phyloP scores from a whole-genome alignment of 2,797 vertebrate species.

The Siniperca undulata region DNA sequence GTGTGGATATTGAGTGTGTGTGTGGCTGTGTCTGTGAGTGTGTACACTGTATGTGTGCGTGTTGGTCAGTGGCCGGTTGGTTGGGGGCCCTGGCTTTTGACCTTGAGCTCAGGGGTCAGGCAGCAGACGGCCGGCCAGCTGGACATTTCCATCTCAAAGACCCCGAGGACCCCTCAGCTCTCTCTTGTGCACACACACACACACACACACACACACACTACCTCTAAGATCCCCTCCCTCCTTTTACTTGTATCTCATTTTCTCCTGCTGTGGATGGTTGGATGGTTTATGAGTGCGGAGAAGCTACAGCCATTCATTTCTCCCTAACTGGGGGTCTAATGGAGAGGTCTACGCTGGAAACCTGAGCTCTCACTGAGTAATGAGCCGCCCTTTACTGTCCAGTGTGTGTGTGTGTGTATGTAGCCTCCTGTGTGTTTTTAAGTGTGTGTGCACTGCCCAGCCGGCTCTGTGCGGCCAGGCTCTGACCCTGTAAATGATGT shows the following conservation, averaged over 20 bases:
- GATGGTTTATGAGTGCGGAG: slow-evolving; percentile 83
- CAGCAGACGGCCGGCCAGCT: slow-evolving; percentile 98
- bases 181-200: slow-evolving; percentile 21
- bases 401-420: slow-evolving; percentile 65
- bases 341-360: slow-evolving; percentile 86
- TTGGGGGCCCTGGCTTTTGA: slow-evolving; percentile 88
- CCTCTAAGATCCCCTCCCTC: slow-evolving; percentile 89
- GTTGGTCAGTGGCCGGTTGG: slow-evolving; percentile 77
- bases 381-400: slow-evolving; percentile 89
- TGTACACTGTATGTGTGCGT: slow-evolving; percentile 58
- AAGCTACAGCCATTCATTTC: slow-evolving; percentile 88
- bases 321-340: slow-evolving; percentile 85
- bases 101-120: slow-evolving; percentile 95
- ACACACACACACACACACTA: slow-evolving; percentile 81
- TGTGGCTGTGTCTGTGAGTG: background rate
- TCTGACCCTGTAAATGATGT: slow-evolving; percentile 90
- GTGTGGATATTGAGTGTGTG: slow-evolving; percentile 30
- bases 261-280: slow-evolving; percentile 76
- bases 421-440: slow-evolving; percentile 39
- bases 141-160: slow-evolving; percentile 99
- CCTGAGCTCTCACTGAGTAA: slow-evolving; percentile 89
- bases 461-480: slow-evolving; percentile 73
- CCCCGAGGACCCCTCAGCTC: slow-evolving; percentile 75
- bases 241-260: slow-evolving; percentile 91
- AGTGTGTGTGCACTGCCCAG: slow-evolving; percentile 44